phyloP scores from a whole-genome alignment of 2,113 vertebrate species.

The Mastomys natalensis region DNA sequence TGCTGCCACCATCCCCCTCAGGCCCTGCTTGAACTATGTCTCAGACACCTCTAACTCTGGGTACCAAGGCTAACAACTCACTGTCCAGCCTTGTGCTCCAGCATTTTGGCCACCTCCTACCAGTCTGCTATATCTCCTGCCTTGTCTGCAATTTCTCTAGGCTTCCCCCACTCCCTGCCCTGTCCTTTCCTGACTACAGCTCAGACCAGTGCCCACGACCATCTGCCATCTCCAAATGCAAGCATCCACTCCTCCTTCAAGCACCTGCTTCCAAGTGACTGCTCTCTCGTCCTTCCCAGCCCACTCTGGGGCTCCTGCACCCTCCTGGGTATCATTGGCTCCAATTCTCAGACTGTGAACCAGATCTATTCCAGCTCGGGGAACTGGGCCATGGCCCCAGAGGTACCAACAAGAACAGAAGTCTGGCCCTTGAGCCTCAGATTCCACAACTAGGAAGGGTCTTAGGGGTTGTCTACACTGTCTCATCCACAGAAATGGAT shows the following conservation, averaged over 20 bases:
- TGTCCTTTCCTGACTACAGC: constrained; percentile 60
- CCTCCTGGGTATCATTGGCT: neutral
- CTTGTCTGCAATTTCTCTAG: neutral
- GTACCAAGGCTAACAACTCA: neutral
- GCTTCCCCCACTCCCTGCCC: constrained; percentile 30
- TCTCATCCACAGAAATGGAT: neutral
- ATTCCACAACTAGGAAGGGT: neutral
- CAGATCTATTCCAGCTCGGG: neutral
- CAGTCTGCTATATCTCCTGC: neutral
- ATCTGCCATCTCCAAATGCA: constrained; percentile 69
- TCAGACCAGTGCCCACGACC: constrained; percentile 74
- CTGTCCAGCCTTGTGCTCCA: neutral
- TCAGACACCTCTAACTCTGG: neutral
- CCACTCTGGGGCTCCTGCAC: neutral
- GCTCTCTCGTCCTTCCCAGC: neutral
- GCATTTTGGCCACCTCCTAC: neutral
- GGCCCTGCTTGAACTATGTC: neutral
- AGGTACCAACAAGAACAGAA: neutral
- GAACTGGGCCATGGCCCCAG: neutral
- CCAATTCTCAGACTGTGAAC: neutral
- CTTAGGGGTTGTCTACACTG: neutral
- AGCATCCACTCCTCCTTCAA: constrained; percentile 49
- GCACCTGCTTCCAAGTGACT: constrained; percentile 58
- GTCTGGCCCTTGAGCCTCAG: neutral
- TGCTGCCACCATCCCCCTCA: neutral